phyloP scores from a whole-genome alignment of 1,140 invertebrate genomes.

The Macrocentrus cingulum region DNA sequence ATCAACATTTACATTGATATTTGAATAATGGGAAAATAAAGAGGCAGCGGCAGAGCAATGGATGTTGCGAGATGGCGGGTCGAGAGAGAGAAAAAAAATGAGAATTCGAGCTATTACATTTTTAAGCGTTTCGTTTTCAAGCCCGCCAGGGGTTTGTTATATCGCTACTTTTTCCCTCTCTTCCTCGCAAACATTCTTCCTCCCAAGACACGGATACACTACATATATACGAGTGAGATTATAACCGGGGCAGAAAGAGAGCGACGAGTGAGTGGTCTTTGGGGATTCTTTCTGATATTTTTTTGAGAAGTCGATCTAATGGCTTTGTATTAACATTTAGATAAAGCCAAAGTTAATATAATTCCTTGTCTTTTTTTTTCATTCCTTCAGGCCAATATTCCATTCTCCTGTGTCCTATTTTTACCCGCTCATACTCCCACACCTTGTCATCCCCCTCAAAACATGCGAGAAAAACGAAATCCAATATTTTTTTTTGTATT shows the following conservation, averaged over 20 bases:
- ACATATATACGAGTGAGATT: constrained; percentile 18
- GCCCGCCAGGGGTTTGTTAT: constrained; percentile 43
- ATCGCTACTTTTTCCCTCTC: too few relatives aligned
- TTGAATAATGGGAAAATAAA: constrained; percentile 61
- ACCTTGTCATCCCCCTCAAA: background rate
- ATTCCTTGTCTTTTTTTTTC: constrained; percentile 27
- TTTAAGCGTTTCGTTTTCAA: constrained; percentile 57
- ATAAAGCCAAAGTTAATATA: constrained; percentile 49
- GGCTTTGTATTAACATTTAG: constrained; percentile 53
- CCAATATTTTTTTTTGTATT: too few relatives aligned
- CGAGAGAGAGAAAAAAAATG: constrained; percentile 10
- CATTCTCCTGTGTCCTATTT: constrained; percentile 10
- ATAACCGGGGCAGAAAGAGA: constrained; percentile 10
- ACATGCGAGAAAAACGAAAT: background rate
- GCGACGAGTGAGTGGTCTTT: constrained; percentile 19
- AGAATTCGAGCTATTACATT: constrained; percentile 51
- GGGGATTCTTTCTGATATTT: constrained; percentile 33
- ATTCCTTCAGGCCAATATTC: constrained; percentile 14
- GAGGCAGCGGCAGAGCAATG: constrained; percentile 40
- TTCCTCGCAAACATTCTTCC: too few relatives aligned
- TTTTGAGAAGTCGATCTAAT: constrained; percentile 33
- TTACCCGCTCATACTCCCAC: too few relatives aligned
- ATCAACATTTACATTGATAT: constrained; percentile 63
- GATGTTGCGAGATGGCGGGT: background rate
- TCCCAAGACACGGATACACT: constrained; percentile 27